Conservation (phyloP, 2,113 vertebrate species). For the Vimba vimba region DNA sequence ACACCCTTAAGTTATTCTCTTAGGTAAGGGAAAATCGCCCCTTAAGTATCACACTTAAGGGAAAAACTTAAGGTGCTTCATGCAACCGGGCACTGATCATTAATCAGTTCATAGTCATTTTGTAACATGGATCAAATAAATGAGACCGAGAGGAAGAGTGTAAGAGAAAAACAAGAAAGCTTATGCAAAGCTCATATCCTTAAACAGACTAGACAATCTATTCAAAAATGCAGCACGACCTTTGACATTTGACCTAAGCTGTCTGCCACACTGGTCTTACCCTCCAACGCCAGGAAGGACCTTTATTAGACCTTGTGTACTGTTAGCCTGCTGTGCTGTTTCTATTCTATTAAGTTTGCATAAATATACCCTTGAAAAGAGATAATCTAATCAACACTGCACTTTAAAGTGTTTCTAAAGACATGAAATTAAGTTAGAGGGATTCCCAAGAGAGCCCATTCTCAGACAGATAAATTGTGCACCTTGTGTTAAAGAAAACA, state of each 20-base stretch:
- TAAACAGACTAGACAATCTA: constrained; percentile 30
- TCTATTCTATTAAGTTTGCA: background rate
- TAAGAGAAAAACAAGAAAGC: constrained; percentile 14
- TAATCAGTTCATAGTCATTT: background rate
- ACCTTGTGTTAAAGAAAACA: constrained; percentile 40
- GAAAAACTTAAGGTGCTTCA: too few species aligned
- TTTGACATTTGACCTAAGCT: constrained; percentile 39
- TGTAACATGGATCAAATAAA: background rate
- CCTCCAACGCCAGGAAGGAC: constrained; percentile 19
- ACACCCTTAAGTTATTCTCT: too few species aligned
- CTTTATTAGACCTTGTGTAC: constrained; percentile 24
- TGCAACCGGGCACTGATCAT: too few species aligned
- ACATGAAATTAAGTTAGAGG: constrained; percentile 18
- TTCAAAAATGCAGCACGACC: constrained; percentile 23
- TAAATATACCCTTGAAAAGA: constrained; percentile 44
- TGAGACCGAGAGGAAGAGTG: background rate
- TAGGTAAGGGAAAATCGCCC: too few species aligned
- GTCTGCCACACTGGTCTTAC: constrained; percentile 25
- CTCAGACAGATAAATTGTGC: background rate
- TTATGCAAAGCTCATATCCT: constrained; percentile 21
- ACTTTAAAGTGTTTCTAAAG: constrained; percentile 34
- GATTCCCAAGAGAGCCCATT: background rate
- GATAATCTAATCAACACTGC: constrained; percentile 45
- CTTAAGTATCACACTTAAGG: too few species aligned
- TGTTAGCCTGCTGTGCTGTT: constrained; percentile 24